Conservation (phyloP, 2,888 invertebrate genomes). For the Nipponacmea schrenckii region DNA sequence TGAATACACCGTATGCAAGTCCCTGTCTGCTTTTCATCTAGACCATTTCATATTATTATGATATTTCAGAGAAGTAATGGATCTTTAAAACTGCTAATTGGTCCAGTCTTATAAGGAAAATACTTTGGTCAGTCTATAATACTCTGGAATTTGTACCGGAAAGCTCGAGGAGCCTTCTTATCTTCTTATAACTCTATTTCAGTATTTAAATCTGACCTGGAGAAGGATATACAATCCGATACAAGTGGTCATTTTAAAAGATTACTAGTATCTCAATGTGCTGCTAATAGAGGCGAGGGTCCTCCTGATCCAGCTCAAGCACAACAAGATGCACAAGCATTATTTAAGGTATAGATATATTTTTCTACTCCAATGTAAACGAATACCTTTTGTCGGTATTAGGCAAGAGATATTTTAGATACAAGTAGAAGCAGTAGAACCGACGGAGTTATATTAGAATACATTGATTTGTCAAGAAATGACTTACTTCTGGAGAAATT, state of each 20-base stretch:
- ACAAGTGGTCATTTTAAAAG: slow-evolving; percentile 56
- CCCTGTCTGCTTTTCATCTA: too few species aligned
- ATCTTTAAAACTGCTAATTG: too few species aligned
- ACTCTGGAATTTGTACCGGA: too few species aligned
- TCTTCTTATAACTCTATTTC: slow-evolving; percentile 8
- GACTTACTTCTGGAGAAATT: too few species aligned
- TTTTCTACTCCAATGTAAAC: too few species aligned
- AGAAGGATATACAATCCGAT: slow-evolving; percentile 52
- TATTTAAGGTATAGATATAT: slow-evolving; percentile 39
- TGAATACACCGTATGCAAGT: too few species aligned
- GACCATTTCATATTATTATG: too few species aligned
- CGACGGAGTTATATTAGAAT: not conserved
- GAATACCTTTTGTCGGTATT: not conserved
- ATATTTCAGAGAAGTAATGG: too few species aligned
- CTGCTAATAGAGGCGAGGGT: slow-evolving; percentile 44
- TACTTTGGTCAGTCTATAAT: too few species aligned
- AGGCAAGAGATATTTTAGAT: not conserved
- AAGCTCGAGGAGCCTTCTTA: too few species aligned
- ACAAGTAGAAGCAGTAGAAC: not conserved
- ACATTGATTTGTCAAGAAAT: not conserved
- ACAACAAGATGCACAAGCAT: slow-evolving; percentile 51
- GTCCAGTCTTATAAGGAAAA: too few species aligned
- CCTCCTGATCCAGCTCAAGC: slow-evolving; percentile 44
- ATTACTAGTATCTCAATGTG: slow-evolving; percentile 66
- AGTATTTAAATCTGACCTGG: slow-evolving; percentile 53